Evolutionary conservation across 2,113 vertebrate species (phyloP).

Genomic region (Cacatua alba): DNA sequence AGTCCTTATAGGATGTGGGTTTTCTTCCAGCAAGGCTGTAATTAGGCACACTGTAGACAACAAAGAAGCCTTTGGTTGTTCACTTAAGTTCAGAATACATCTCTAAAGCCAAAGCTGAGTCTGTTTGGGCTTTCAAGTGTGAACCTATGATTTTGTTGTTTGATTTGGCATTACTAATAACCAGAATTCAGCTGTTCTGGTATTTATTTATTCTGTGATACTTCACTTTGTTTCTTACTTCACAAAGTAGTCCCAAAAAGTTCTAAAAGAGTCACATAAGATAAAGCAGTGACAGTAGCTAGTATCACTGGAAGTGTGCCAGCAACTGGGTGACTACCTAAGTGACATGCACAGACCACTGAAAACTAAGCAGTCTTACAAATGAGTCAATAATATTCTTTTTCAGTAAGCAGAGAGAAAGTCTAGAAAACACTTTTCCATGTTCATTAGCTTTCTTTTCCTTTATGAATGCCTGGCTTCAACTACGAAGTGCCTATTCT

Average conservation of each 20-base stretch:
- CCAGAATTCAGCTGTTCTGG: slow-evolving; percentile 11
- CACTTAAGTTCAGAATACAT: slow-evolving; percentile 38
- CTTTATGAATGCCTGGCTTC: neutral
- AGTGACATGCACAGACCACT: neutral
- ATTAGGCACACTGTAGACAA: slow-evolving; percentile 16
- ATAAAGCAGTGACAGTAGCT: neutral
- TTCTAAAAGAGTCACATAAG: neutral
- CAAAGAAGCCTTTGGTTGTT: slow-evolving; percentile 52
- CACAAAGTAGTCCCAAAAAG: neutral
- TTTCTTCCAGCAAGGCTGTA: slow-evolving; percentile 41
- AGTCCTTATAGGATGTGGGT: slow-evolving; percentile 9
- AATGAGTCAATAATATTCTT: neutral
- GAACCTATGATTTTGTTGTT: slow-evolving; percentile 39
- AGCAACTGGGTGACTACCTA: neutral
- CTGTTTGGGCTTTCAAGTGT: slow-evolving; percentile 20
- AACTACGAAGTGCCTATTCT: neutral
- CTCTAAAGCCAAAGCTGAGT: slow-evolving; percentile 1
- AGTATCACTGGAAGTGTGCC: neutral
- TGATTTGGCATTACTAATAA: slow-evolving; percentile 33
- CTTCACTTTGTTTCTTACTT: neutral
- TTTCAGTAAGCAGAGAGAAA: neutral
- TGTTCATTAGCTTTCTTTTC: neutral
- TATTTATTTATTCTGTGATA: slow-evolving; percentile 13
- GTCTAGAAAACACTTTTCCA: neutral
- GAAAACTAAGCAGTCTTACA: neutral